phyloP scores from a whole-genome alignment of 2,797 vertebrate species.

The Oophaga sylvatica region DNA sequence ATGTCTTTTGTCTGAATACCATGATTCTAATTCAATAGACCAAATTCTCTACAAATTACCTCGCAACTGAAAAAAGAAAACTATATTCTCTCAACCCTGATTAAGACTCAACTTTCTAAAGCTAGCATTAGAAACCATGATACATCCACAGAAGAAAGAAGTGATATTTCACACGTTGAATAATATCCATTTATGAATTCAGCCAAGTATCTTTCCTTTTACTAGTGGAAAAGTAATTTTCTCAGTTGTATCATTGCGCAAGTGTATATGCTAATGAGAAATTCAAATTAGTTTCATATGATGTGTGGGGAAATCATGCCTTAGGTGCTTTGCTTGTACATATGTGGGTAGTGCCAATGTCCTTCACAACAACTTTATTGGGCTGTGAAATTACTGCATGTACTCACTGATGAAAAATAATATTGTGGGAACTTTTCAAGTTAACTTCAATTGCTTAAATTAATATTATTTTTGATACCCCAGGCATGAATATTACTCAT shows the following conservation, averaged over 20 bases:
- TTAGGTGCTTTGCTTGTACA: constrained; percentile 60
- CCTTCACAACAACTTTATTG: constrained; percentile 68
- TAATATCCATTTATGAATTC: constrained; percentile 19
- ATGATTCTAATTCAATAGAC: not conserved
- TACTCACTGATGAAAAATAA: constrained; percentile 69
- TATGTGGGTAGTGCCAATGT: constrained; percentile 60
- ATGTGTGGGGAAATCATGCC: constrained; percentile 61
- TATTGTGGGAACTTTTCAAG: constrained; percentile 64
- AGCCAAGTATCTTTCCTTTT: constrained; percentile 44
- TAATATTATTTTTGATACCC: constrained; percentile 65
- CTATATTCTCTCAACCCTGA: not conserved
- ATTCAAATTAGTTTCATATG: constrained; percentile 69
- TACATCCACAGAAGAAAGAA: not conserved
- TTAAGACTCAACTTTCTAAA: not conserved
- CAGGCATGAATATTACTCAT: constrained; percentile 67
- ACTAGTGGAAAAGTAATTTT: constrained; percentile 64
- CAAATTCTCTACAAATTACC: not conserved
- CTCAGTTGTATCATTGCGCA: constrained; percentile 51
- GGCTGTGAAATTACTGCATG: constrained; percentile 70
- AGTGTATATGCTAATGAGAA: constrained; percentile 65
- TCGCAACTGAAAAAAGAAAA: not conserved
- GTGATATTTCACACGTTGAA: constrained; percentile 40
- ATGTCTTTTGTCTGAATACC: not conserved
- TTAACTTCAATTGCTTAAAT: constrained; percentile 69
- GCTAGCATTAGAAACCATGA: not conserved